Percentiles rank a stretch among this genome's conserved stretches.
These are phyloP conservation scores for Branchipolynoe longqiensis DNA, from an alignment of 2,888 invertebrate species.

Conservation along the genomic window DNA sequence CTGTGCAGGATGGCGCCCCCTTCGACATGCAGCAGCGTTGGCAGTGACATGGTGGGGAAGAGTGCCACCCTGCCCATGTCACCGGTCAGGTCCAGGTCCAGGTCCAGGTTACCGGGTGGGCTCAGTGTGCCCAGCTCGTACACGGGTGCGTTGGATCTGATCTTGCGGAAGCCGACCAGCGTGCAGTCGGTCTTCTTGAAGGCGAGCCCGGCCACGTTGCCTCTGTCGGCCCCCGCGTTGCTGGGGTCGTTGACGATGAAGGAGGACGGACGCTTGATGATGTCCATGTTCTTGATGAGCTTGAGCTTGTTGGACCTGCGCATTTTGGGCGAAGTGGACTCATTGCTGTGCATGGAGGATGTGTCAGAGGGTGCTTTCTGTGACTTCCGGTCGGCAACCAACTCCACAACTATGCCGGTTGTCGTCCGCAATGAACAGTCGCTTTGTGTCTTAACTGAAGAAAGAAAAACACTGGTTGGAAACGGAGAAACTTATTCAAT, in stretches of 20 bases:
- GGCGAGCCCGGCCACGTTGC: slow-evolving; percentile 60
- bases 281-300: slow-evolving; percentile 76
- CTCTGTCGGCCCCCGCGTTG: neutral
- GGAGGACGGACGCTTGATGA: slow-evolving; percentile 78
- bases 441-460: neutral
- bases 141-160: slow-evolving; percentile 57
- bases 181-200: slow-evolving; percentile 70
- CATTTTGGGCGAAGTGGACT: slow-evolving; percentile 60
- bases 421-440: neutral
- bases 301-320: slow-evolving; percentile 58
- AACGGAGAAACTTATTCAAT: too few relatives aligned
- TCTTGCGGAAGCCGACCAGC: slow-evolving; percentile 79
- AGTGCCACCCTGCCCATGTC: slow-evolving; percentile 52
- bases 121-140: slow-evolving; percentile 79
- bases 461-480: too few relatives aligned
- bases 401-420: too few relatives aligned
- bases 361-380: slow-evolving; percentile 29
- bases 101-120: slow-evolving; percentile 68
- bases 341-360: slow-evolving; percentile 56
- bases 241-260: slow-evolving; percentile 46
- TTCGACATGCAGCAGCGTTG: slow-evolving; percentile 59
- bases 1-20: slow-evolving; percentile 44
- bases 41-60: slow-evolving; percentile 63
- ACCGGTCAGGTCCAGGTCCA: slow-evolving; percentile 73
- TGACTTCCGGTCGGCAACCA: neutral